Conservation (phyloP, 2,797 vertebrate genomes). For the Smutsia gigantea region DNA sequence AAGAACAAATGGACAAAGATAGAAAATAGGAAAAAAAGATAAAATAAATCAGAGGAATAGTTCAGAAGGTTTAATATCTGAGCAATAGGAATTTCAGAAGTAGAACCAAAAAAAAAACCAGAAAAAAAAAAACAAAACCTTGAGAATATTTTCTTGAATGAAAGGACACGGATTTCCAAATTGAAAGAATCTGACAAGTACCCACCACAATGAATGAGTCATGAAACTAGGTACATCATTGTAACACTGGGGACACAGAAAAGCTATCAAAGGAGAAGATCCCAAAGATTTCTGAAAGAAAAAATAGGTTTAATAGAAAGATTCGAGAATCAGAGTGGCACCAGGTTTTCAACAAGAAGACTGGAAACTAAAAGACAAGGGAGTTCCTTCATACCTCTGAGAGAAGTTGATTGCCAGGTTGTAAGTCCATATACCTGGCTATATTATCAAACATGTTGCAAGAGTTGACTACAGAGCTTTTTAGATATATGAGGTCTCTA, state of each 20-base stretch:
- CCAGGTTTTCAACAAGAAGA: neutral
- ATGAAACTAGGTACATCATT: neutral
- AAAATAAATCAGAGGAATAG: neutral
- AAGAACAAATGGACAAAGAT: neutral
- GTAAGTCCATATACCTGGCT: neutral
- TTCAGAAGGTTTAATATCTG: neutral
- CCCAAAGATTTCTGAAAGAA: constrained; percentile 25
- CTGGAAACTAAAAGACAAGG: neutral
- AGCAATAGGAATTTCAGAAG: constrained; percentile 12
- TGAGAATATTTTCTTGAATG: neutral
- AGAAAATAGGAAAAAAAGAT: neutral
- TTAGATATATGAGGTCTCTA: neutral
- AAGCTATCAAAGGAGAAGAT: neutral
- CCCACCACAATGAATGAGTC: neutral
- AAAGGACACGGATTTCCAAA: neutral
- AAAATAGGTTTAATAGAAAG: neutral
- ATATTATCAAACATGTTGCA: neutral
- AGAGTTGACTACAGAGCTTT: neutral
- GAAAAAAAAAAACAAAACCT: neutral
- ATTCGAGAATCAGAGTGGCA: neutral
- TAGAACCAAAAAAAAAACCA: neutral
- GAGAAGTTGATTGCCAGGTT: neutral
- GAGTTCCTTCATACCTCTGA: neutral
- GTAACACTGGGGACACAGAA: neutral
- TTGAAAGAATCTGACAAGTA: neutral